Base-by-base conservation (phyloP, 2,113 vertebrate genomes). In the Psilopogon haemacephalus region DNA sequence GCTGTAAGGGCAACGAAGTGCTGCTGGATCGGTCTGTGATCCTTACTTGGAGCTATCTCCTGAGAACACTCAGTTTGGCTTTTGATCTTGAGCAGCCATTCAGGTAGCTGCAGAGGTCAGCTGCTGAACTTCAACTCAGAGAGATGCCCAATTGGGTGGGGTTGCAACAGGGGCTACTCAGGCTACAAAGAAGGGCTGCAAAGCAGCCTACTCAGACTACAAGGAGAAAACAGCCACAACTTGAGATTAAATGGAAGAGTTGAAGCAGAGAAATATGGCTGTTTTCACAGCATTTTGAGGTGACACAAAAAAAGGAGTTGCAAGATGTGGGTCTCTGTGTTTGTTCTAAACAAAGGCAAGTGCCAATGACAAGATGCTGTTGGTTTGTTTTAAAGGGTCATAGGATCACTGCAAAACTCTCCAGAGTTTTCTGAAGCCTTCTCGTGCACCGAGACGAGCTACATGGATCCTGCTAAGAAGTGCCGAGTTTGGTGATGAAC, bases 331-430 rank as follows among this genome's bases (percentile, higher is more conserved):
- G 5, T n/a, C 40, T 3, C 23, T 7, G 58, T 58, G n/a, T 68
- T 72, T 77, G 48, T 65, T 79, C 55, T 75, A 28, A 54, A 48
- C 8, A 69, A 58, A 52, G 26, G 58, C 37, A 11, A 56, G 27
- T 44, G 62, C 15, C 54, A 79, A 9, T 70, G 65, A 91, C 59
- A 46, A 72, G 11, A 3, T 56, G 37, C 6, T 82, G 8, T 70
- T 83, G 7, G 67, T 94, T 95, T 97, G 52, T 58, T 95, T 81
- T 87, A 50, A 96, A 99, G 99, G 97, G 98, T 99, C 55, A 97
- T 99, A 37, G 99, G 99, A 44, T 98, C 99, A 18, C 95, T 99
- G 92, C 99, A 99, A 96, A 99, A 99, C 95, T 99, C 98, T 14
- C 98, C 96, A 4, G 98, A 99, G 93, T 99, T 99, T 95, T 97